Evolutionary conservation across 2,888 invertebrate species (phyloP).

Genomic region (Ethmia dodecea): DNA sequence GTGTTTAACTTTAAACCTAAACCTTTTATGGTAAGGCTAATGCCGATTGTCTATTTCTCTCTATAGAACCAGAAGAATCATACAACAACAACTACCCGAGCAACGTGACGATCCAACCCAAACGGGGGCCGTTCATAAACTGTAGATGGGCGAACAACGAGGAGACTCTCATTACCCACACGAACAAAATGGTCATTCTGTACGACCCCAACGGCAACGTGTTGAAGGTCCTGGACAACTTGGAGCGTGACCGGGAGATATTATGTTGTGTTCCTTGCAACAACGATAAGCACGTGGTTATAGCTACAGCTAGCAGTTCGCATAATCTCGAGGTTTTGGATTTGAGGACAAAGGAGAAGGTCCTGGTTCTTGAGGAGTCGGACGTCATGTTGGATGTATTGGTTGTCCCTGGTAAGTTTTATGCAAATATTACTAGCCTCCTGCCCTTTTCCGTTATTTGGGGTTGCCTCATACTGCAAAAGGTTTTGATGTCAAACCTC

Average conservation of each 20-base stretch:
- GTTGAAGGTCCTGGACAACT: slow-evolving; percentile 36
- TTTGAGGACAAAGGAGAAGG: slow-evolving; percentile 42
- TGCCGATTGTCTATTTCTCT: too few relatives aligned
- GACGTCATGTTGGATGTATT: slow-evolving; percentile 49
- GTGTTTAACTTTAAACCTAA: too few relatives aligned
- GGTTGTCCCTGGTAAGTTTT: slow-evolving; percentile 52
- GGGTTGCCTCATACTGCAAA: too few relatives aligned
- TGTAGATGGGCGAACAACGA: slow-evolving; percentile 59
- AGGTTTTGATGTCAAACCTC: too few relatives aligned
- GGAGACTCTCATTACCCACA: slow-evolving; percentile 54
- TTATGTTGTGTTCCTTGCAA: slow-evolving; percentile 52
- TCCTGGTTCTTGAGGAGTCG: slow-evolving; percentile 47
- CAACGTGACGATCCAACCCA: slow-evolving; percentile 43
- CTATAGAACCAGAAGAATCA: slow-evolving; percentile 53
- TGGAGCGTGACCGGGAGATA: slow-evolving; percentile 45
- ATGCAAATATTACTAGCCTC: too few relatives aligned
- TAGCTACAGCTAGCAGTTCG: slow-evolving; percentile 33
- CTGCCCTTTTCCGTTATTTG: too few relatives aligned
- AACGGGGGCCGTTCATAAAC: slow-evolving; percentile 45
- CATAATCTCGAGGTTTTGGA: slow-evolving; percentile 48
- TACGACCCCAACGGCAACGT: slow-evolving; percentile 47
- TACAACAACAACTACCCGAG: slow-evolving; percentile 48
- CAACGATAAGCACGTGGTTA: slow-evolving; percentile 49
- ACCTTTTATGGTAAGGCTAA: too few relatives aligned
- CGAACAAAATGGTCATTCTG: slow-evolving; percentile 48